Conservation (phyloP, 2,113 vertebrate species). For the Erythrocercus mccallii region DNA sequence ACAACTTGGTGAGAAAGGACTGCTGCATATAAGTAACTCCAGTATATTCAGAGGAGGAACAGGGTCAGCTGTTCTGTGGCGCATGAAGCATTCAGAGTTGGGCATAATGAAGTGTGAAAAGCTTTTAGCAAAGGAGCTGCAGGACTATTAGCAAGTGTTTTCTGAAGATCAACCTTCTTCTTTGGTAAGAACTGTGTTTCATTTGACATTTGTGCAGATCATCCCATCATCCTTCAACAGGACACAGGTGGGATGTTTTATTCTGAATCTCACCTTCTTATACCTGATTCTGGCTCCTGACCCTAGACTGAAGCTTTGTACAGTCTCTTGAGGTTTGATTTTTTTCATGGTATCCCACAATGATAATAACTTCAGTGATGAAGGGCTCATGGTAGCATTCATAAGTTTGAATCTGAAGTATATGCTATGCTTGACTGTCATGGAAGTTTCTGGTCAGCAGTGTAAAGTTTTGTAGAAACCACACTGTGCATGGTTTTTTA, state of each 20-base stretch:
- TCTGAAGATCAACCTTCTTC: neutral
- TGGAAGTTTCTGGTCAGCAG: neutral
- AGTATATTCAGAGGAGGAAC: neutral
- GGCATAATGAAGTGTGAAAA: neutral
- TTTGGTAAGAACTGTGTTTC: neutral
- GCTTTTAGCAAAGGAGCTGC: neutral
- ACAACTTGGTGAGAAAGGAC: neutral
- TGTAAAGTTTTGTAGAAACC: neutral
- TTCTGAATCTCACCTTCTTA: neutral
- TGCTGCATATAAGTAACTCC: neutral
- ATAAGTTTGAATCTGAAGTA: neutral
- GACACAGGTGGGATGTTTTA: neutral
- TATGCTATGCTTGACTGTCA: neutral
- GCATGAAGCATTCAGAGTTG: neutral
- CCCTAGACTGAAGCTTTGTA: neutral
- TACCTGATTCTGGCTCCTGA: neutral
- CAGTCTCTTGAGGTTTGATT: neutral
- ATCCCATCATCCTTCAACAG: neutral
- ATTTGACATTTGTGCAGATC: neutral
- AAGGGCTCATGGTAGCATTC: neutral
- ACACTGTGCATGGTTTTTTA: neutral
- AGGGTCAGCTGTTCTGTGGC: neutral
- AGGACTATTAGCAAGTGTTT: neutral
- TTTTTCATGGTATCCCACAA: neutral
- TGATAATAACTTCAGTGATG: neutral